Base-by-base conservation (phyloP, 30 jellyfish, hydroid and myxozoan genomes). In the Hydractinia symbiolongicarpus region DNA sequence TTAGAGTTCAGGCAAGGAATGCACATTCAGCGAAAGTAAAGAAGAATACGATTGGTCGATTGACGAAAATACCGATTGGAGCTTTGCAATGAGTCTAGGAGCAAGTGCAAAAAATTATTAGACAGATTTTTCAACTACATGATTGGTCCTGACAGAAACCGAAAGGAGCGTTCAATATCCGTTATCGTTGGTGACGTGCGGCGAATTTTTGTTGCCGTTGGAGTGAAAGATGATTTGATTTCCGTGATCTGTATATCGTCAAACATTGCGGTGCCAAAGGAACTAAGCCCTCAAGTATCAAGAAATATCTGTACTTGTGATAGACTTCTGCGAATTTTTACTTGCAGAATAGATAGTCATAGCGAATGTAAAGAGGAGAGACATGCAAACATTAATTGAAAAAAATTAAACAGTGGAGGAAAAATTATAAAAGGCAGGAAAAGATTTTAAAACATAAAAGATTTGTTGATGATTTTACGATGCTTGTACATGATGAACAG, bases 171-270 rank as follows among this genome's bases (percentile, higher is more conserved):
- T n/a, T 51, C 52, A n/a, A 51, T 64, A 51, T n/a, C 19, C 74
- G 74, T 64, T n/a, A 51, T n/a, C 9, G 74, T 51, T 64, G 74
- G 74, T 44, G 74, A 64, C 19, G 9, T 64, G 74, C 74, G 74
- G 52, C 19, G 74, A 51, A 64, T 64, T 44, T 64, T 64, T 6
- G 74, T 51, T n/a, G 19, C 74, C 74, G 17, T 64, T 44, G 40
- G 40, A 7, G 74, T 64, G 17, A 64, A 64, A 64, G 74, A 64
- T 64, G 74, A 64, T 4, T n/a, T 64, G 52, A 64, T 51, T 64
- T 64, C 40, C 19, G 74, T n/a, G 74, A 64, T 44, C 74, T n/a
- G 17, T 64, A 64, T 13, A 51, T 64, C 19, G 74, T 64, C 19
- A 64, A 64, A 44, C 40, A 64, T 64, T 64, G 74, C 16, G 52